Evolutionary conservation across 2,797 vertebrate species (phyloP).

Genomic region (Salmo trutta): DNA sequence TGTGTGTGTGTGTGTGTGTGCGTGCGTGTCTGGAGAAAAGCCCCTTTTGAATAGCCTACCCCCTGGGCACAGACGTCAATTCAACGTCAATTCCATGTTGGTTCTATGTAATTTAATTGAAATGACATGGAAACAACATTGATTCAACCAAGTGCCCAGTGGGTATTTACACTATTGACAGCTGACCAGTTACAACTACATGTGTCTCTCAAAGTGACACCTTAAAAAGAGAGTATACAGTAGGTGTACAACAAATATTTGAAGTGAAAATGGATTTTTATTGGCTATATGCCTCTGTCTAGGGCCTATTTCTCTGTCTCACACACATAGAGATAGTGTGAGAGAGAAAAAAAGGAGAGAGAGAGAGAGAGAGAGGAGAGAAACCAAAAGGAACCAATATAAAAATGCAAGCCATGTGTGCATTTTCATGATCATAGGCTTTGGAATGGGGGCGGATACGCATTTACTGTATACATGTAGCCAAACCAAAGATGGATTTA

Average conservation of each 20-base stretch:
- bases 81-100: too few relatives aligned
- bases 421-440: neutral
- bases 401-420: neutral
- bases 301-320: neutral
- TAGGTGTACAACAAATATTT: neutral
- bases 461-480: neutral
- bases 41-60: too few relatives aligned
- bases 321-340: neutral
- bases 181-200: constrained; percentile 58
- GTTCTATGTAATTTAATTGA: too few relatives aligned
- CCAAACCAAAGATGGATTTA: neutral
- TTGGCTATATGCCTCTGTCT: neutral
- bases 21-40: neutral
- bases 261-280: neutral
- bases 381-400: neutral
- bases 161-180: constrained; percentile 62
- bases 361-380: neutral
- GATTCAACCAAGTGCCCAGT: constrained; percentile 51
- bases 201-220: constrained; percentile 45
- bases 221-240: neutral
- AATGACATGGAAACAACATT: too few relatives aligned
- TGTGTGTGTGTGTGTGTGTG: too few relatives aligned
- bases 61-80: too few relatives aligned
- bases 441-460: neutral
- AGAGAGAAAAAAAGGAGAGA: constrained; percentile 1